Conservation (phyloP, 2,113 vertebrate genomes). For the Hypomesus transpacificus region DNA sequence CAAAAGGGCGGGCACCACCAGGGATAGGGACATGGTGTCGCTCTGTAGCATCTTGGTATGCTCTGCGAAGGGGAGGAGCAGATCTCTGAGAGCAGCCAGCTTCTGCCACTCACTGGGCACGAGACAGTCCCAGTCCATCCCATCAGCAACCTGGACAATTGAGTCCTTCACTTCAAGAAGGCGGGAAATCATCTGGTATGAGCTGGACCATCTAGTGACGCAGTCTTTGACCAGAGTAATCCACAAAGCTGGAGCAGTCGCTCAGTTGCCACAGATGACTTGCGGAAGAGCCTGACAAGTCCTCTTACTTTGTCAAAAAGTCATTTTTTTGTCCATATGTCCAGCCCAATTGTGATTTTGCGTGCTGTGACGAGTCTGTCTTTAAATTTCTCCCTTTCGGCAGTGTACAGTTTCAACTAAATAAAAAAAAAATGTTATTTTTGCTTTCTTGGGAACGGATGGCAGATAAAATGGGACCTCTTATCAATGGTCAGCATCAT, state of each 20-base stretch:
- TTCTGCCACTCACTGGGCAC: slow-evolving; percentile 26
- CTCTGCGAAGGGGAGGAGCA: slow-evolving; percentile 26
- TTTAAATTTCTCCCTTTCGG: slow-evolving; percentile 13
- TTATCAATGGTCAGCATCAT: slow-evolving; percentile 23
- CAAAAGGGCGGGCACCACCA: slow-evolving; percentile 15
- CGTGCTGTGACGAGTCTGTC: too few species aligned
- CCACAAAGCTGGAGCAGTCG: too few species aligned
- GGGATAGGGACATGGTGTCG: slow-evolving; percentile 17
- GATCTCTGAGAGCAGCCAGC: slow-evolving; percentile 12
- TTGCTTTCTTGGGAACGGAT: slow-evolving; percentile 15
- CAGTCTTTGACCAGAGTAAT: not conserved
- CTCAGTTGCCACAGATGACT: slow-evolving; percentile 2
- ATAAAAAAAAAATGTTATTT: slow-evolving; percentile 16
- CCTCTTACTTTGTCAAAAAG: slow-evolving; percentile 33
- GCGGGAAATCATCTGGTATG: slow-evolving; percentile 3
- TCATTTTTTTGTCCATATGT: slow-evolving; percentile 23
- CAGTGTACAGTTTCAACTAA: slow-evolving; percentile 14
- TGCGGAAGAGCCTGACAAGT: slow-evolving; percentile 30
- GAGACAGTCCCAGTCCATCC: slow-evolving; percentile 26
- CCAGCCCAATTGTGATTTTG: slow-evolving; percentile 21
- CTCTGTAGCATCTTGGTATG: not conserved
- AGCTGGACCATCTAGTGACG: not conserved
- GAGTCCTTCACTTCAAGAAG: slow-evolving; percentile 26
- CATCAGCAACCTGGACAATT: slow-evolving; percentile 11
- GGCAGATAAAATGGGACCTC: too few species aligned